Evolutionary conservation across 92 coral and sea anemone species (phyloP), one percentile per base, ranked within the genome.

Genomic region (Porites lobata): DNA sequence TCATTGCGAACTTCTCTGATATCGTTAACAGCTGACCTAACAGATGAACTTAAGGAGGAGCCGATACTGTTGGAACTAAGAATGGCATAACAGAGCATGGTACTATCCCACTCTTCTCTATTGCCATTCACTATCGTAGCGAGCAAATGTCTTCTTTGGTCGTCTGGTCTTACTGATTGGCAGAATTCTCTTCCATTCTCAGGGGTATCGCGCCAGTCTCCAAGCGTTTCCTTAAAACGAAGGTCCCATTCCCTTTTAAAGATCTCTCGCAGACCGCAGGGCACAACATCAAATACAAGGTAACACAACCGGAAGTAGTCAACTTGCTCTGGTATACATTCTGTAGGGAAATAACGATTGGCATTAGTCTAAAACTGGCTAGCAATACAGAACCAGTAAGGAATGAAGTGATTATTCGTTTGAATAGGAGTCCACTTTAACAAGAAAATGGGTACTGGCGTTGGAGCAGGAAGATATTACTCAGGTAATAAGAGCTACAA

Each of bases 41-140:
- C 79, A 0, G 12, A 9, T 26, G 69, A 65, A 20, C 65, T 77
- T 12, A 88, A 78, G 8, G 17, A 10, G 13, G 74, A 59, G 7
- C 86, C 90, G 10, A 92, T 53, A 65, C 85, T 77, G 10, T 87
- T 66, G 19, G 95, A 89, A 56, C 18, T 65, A 22, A 92, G 88
- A 14, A 89, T 68, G 7, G 90, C 92, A 29, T 83, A 92, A 57
- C 80, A 85, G 8, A 92, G 70, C 29, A 61, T 21, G 21, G 92
- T 91, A 43, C 92, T 77, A 81, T 78, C 94, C 94, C 91, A 91
- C 38, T 87, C 77, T 13, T 18, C 64, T 13, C 78, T 81, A 80
- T 87, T 63, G 4, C 94, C 94, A 11, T 51, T 82, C 29, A 17
- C 32, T 62, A 82, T 81, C 2, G 9, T 83, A 22, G 80, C 26